A percentile compares a stretch with the other conserved stretches of the same genome.
phyloP scores from a whole-genome alignment of 2,113 vertebrate species.

The human (Homo sapiens) region GRCh38 chr6:131371001-131371500 shows the following conservation, averaged over 20 bases:
- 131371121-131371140: neutral
- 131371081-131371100: neutral
- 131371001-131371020: conserved; percentile 67
- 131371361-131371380: neutral
- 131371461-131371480: conserved; percentile 60
- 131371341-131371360: neutral
- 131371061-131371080: conserved; percentile 14
- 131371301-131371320: neutral
- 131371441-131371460: neutral
- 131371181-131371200: neutral
- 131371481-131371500: conserved; percentile 10
- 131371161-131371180: neutral
- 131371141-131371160: neutral
- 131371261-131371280: neutral
- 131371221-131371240: neutral
- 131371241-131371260: neutral
- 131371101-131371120: neutral
- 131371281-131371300: neutral
- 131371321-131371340: neutral
- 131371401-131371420: neutral
- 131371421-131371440: neutral
- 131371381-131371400: neutral
- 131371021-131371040: conserved; percentile 54
- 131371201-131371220: neutral
- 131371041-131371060: conserved; percentile 70